These are phyloP conservation scores for Geopemphigus sp. DNA, from an alignment of 1,140 invertebrate species.

Conservation along the genomic window DNA sequence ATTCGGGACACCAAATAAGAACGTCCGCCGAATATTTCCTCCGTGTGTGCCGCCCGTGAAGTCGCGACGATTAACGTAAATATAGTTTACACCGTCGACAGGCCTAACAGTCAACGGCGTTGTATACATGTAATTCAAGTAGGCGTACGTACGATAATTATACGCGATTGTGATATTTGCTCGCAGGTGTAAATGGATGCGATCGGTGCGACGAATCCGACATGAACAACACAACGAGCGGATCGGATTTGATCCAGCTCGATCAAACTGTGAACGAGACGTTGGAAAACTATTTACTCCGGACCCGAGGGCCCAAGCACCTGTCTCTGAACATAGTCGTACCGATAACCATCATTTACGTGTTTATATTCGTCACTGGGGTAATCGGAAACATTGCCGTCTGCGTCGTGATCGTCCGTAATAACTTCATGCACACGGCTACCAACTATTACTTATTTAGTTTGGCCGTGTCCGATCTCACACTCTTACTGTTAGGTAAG, in stretches of 20 bases:
- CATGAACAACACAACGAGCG: constrained; percentile 11
- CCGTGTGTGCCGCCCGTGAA: too few relatives aligned
- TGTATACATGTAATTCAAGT: too few relatives aligned
- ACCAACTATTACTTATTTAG: constrained; percentile 94
- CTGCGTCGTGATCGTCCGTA: constrained; percentile 82
- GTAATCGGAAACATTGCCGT: constrained; percentile 84
- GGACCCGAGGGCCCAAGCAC: constrained; percentile 57
- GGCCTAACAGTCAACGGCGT: too few relatives aligned
- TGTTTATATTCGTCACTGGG: constrained; percentile 79
- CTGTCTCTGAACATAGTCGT: constrained; percentile 58
- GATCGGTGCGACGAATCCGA: constrained; percentile 10
- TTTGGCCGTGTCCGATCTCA: constrained; percentile 73
- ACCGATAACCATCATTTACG: constrained; percentile 72
- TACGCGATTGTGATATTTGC: neutral
- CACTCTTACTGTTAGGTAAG: constrained; percentile 72
- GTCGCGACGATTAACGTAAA: too few relatives aligned
- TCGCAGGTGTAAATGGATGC: neutral
- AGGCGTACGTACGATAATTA: too few relatives aligned
- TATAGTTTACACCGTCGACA: too few relatives aligned
- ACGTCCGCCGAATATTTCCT: too few relatives aligned
- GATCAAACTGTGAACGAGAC: constrained; percentile 38
- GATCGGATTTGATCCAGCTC: neutral
- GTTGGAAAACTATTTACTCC: constrained; percentile 55
- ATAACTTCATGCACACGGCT: constrained; percentile 77
- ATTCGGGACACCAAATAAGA: too few relatives aligned